Base-by-base conservation (phyloP, 1,140 invertebrate genomes). In the Tetramorium parvispinum region DNA sequence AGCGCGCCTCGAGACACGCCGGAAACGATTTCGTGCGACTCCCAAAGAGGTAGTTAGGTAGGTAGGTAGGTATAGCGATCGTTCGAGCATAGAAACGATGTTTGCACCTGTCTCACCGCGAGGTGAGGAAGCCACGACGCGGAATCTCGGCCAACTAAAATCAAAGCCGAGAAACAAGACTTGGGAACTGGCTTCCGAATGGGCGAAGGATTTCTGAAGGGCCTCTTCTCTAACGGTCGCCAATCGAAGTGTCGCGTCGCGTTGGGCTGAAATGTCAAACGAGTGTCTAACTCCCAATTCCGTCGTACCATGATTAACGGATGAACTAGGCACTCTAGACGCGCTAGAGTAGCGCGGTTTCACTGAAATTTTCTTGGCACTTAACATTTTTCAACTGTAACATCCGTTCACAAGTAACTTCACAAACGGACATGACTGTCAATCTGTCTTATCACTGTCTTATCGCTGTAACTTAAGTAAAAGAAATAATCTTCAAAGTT, bases 81-180 rank as follows among this genome's bases (percentile, higher is more conserved):
- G 73, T 78, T 65, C 46, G 46, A 43, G 61, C 21, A 21, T 73
- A 4, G 53, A 57, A 46, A 73, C 24, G 59, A 78, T 43, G 37
- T 85, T 85, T 85, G 82, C 82, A 46, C 32, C 73, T 65, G 59
- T 65, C 57, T n/a, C 11, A 43, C 24, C 55, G 81, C 55, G 57
- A 82, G 11, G 27, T n/a, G 68, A 76, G 18, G 32, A 53, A 57
- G 43, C 8, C 8, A 3, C 32, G 53, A 75, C 18, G 40, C 16
- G 55, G 24, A 51, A 71, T 71, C 37, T 21, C 55, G 27, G 24
- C 18, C n/a, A 66, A 46, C 24, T 59, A 1, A 24, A 83, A 59
- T 83, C 24, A 49, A 55, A 83, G 57, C 8, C 40, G 24, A 24
- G 24, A 59, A 59, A 73, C 6, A 57, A 32, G 7, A 13, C 6